Percentiles rank a stretch among this genome's conserved stretches.
Conservation (phyloP, 37 sponge, comb jelly and placozoan species). For the Theonella swinhoei region DNA sequence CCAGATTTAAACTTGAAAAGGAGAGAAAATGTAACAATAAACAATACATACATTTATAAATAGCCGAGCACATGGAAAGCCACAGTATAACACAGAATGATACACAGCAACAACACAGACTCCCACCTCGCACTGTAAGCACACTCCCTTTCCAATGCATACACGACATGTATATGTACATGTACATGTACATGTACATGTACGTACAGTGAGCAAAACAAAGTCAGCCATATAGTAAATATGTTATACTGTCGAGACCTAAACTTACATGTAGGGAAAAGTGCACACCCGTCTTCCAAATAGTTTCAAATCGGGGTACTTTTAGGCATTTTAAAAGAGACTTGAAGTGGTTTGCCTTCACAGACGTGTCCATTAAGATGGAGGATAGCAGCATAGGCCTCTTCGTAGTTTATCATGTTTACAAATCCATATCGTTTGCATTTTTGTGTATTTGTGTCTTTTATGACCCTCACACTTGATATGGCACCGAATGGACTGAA, state of each 20-base stretch:
- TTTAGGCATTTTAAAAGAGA: slow-evolving; percentile 75
- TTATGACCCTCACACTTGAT: slow-evolving; percentile 79
- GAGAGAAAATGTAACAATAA: background rate
- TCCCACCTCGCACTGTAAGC: too few species aligned
- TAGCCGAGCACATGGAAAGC: too few species aligned
- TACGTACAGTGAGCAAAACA: background rate
- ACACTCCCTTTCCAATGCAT: too few species aligned
- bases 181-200: background rate
- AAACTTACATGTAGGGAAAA: too few species aligned
- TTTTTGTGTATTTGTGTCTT: slow-evolving; percentile 51
- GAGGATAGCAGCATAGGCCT: slow-evolving; percentile 77
- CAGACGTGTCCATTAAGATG: slow-evolving; percentile 61
- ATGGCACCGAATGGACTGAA: slow-evolving; percentile 91
- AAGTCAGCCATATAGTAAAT: background rate
- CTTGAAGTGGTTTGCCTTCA: slow-evolving; percentile 84
- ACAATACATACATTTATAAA: too few species aligned
- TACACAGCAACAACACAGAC: too few species aligned
- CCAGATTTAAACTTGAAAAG: background rate
- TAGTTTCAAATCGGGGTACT: too few species aligned
- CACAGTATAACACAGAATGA: background rate
- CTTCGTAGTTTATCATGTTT: slow-evolving; percentile 90
- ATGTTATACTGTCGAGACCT: too few species aligned
- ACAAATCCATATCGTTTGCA: slow-evolving; percentile 96
- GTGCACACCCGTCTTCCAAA: too few species aligned
- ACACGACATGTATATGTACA: too few species aligned